A percentile compares a stretch with the other conserved stretches of the same genome.
phyloP scores from a whole-genome alignment of 2,888 invertebrate species.

The Tenthredo mesomela region DNA sequence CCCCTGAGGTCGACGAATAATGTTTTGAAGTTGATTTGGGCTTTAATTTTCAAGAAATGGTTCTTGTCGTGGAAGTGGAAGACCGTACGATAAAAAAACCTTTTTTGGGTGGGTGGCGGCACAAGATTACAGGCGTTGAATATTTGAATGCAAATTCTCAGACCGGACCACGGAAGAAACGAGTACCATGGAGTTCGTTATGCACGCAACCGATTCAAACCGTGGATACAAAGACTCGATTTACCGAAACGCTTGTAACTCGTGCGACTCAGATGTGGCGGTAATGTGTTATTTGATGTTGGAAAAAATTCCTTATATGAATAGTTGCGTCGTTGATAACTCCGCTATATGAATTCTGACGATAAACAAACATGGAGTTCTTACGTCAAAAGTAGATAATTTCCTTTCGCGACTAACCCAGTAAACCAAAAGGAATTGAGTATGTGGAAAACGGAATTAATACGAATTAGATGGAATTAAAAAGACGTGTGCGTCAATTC shows the following conservation, averaged over 20 bases:
- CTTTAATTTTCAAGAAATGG: conserved; percentile 54
- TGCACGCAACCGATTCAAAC: conserved; percentile 85
- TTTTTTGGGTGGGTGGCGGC: conserved; percentile 88
- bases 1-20: not conserved
- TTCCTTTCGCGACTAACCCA: not conserved
- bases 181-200: conserved; percentile 79
- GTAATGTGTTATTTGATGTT: conserved; percentile 58
- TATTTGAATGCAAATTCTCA: conserved; percentile 92
- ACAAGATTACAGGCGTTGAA: conserved; percentile 84
- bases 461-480: too few species aligned
- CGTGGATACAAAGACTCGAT: conserved; percentile 79
- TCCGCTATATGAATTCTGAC: not conserved
- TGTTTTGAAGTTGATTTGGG: not conserved
- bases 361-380: not conserved
- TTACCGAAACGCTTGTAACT: conserved; percentile 79
- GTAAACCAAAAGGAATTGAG: too few species aligned
- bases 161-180: conserved; percentile 84
- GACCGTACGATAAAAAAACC: conserved; percentile 82
- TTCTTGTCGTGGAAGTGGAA: conserved; percentile 81
- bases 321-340: not conserved
- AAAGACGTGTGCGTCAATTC: too few species aligned
- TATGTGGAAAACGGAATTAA: too few species aligned
- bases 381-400: not conserved
- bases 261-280: conserved; percentile 83
- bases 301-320: not conserved